Evolutionary conservation across 2,888 invertebrate genomes (phyloP).

Genomic region (Unio pictorum): DNA sequence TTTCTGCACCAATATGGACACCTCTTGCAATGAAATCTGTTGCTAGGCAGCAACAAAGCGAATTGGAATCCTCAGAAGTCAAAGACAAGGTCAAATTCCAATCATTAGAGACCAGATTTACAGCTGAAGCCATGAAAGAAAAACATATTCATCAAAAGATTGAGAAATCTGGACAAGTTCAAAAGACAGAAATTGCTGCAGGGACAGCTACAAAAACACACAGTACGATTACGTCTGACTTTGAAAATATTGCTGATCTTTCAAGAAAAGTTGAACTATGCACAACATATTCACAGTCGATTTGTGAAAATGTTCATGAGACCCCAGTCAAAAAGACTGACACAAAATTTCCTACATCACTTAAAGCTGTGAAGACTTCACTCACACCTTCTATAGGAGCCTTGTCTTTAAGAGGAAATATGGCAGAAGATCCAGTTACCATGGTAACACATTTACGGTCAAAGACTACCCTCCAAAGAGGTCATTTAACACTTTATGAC

Average conservation of each 20-base stretch:
- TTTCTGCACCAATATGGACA: constrained; percentile 25
- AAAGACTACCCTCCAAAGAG: not conserved
- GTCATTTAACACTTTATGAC: not conserved
- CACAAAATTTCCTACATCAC: constrained; percentile 9
- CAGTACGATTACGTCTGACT: too few relatives aligned
- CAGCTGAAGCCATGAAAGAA: not conserved
- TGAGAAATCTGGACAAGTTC: too few relatives aligned
- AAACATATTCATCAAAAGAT: not conserved
- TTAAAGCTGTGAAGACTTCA: constrained; percentile 9
- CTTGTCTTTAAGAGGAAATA: constrained; percentile 21
- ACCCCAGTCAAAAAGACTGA: too few relatives aligned
- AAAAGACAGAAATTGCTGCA: too few relatives aligned
- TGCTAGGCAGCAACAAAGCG: constrained; percentile 13
- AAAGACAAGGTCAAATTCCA: not conserved
- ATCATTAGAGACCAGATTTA: not conserved
- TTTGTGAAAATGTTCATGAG: too few relatives aligned
- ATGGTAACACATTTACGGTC: not conserved
- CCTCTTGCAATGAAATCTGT: constrained; percentile 31
- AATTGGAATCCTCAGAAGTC: too few relatives aligned
- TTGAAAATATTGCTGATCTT: too few relatives aligned
- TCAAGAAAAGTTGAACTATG: too few relatives aligned
- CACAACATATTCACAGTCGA: too few relatives aligned
- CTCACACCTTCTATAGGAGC: constrained; percentile 18
- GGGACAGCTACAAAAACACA: too few relatives aligned
- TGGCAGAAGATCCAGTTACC: not conserved